Conservation (phyloP, 2,113 vertebrate genomes). For the Heterotis niloticus region DNA sequence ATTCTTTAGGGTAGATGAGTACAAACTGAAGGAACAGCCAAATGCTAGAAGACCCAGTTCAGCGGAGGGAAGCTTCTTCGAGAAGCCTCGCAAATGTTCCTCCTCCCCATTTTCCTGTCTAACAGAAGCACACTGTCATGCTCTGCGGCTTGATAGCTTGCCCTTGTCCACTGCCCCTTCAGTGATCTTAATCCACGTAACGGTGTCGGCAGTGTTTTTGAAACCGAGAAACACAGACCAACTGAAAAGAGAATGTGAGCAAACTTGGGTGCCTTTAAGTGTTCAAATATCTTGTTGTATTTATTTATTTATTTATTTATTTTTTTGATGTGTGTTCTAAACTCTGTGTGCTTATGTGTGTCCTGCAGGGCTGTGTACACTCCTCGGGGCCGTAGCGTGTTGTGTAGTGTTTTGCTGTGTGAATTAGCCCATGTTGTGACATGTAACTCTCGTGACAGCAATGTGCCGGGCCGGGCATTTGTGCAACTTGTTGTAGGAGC, state of each 20-base stretch:
- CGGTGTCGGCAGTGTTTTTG: slow-evolving; percentile 6
- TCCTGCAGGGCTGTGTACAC: background rate
- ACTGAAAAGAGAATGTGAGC: slow-evolving; percentile 6
- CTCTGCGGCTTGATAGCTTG: background rate
- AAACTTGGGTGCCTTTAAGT: slow-evolving; percentile 3
- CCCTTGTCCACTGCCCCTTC: background rate
- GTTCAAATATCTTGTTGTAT: slow-evolving; percentile 1
- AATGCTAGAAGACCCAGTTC: too few relatives aligned
- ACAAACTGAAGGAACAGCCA: too few relatives aligned
- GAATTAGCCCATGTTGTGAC: slow-evolving; percentile 52
- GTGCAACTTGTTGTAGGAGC: slow-evolving; percentile 71
- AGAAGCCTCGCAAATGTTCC: background rate
- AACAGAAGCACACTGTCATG: background rate
- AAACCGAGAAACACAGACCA: background rate
- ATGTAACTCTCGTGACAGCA: slow-evolving; percentile 56
- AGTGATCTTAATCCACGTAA: background rate
- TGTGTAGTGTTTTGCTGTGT: slow-evolving; percentile 27
- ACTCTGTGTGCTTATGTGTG: slow-evolving; percentile 34
- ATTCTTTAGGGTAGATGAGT: too few relatives aligned
- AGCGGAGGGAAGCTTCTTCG: too few relatives aligned
- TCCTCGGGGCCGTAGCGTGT: slow-evolving; percentile 59
- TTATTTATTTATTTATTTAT: too few relatives aligned
- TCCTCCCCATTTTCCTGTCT: background rate
- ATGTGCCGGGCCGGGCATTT: slow-evolving; percentile 63
- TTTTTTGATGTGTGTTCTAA: slow-evolving; percentile 14